Evolutionary conservation across 2,797 vertebrate genomes (phyloP), one percentile per base, ranked within the genome.

Genomic region (Hafferia zeledoni): DNA sequence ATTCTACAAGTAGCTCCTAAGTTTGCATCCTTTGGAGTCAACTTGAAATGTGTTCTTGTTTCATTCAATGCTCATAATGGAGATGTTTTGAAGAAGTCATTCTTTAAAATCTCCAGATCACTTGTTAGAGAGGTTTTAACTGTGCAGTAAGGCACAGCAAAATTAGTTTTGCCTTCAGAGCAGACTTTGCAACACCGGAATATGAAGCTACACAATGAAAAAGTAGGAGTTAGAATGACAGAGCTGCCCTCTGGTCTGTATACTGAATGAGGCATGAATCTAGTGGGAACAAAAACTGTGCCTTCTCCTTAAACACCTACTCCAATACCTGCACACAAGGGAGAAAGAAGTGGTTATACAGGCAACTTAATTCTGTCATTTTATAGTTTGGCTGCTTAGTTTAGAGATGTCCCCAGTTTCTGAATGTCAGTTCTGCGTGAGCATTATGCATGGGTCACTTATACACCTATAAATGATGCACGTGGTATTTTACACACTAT

Each of bases 401-500:
- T 91, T 90, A 70, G 78, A 70, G 88, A 49, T 3, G 10, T 22
- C 55, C 50, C 27, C 10, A 7, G 33, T 76, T 94, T 93, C 85
- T 87, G 70, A 95, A 90, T 2, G 0, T 28, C n/a, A 11, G 31
- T 50, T 41, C 56, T 23, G 28, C 11, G 1, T 56, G 44, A 77
- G 67, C 67, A 91, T 96, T 94, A 95, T 59, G 61, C 93, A 81
- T 92, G 79, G 82, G 74, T 92, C 91, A 86, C 65, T 83, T 87
- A 72, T 55, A 93, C 64, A 95, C 95, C 93, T 90, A 93, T 83
- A 88, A 95, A 84, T 60, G 91, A 96, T 91, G 93, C 91, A 94
- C 47, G 11, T 86, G 96, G 83, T 91, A 93, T 93, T 94, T 89
- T 95, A 95, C 90, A 95, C 81, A 96, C 94, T 95, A 96, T 96